Percentiles rank a stretch among this genome's conserved stretches.
Conservation (phyloP, 2,888 invertebrate genomes). For the Drosophila helvetica region DNA sequence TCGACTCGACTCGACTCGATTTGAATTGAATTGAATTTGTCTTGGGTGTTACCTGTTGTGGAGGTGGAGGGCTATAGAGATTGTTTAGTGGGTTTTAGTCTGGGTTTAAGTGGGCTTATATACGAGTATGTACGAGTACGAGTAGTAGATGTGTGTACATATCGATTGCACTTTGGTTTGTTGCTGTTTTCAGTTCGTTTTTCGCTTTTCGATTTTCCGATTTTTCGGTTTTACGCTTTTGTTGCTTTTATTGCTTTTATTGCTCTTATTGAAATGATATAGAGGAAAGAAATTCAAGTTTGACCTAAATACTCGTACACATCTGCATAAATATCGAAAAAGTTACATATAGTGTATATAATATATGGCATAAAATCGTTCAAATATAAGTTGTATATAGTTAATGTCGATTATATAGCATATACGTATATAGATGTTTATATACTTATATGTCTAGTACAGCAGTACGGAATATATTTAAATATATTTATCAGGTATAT, state of each 20-base stretch:
- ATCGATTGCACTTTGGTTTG: slow-evolving; percentile 66
- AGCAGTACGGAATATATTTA: slow-evolving; percentile 38
- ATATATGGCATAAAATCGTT: slow-evolving; percentile 43
- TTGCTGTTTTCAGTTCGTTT: slow-evolving; percentile 53
- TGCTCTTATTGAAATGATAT: slow-evolving; percentile 51
- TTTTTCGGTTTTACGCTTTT: slow-evolving; percentile 9
- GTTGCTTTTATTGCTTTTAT: slow-evolving; percentile 27
- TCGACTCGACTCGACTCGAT: slow-evolving; percentile 29
- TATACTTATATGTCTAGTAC: slow-evolving; percentile 31
- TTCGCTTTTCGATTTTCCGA: slow-evolving; percentile 21
- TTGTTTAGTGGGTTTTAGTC: no score
- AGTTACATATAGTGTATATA: slow-evolving; percentile 49
- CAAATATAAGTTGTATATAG: slow-evolving; percentile 38
- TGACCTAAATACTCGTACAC: slow-evolving; percentile 75
- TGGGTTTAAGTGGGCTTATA: not conserved
- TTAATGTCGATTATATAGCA: slow-evolving; percentile 45
- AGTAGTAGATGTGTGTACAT: slow-evolving; percentile 6
- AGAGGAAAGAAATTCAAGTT: slow-evolving; percentile 64
- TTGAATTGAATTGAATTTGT: slow-evolving; percentile 10
- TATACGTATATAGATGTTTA: slow-evolving; percentile 14
- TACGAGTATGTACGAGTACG: not conserved
- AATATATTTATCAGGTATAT: slow-evolving; percentile 49
- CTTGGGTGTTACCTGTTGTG: not conserved
- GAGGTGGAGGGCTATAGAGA: not conserved
- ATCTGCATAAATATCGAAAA: slow-evolving; percentile 69